Base-by-base conservation (phyloP, 1,140 invertebrate genomes). In the Nebria ingens region DNA sequence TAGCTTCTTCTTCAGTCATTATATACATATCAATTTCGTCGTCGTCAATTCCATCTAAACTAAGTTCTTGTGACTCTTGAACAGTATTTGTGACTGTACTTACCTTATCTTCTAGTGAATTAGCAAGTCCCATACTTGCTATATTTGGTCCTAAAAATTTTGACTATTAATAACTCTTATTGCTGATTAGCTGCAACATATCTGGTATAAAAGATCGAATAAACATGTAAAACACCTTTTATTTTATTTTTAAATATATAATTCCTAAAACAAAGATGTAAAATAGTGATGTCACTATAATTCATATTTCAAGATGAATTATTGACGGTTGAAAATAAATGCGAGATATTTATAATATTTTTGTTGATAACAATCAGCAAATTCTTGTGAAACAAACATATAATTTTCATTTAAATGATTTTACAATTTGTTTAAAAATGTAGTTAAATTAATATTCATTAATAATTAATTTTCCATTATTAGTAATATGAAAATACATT, bases 21-120 rank as follows among this genome's bases (percentile, higher is more conserved):
- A 97, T 89, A 62, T 95, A 89, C 51, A 80, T 81, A 66, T 92
- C 85, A 12, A 97, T 76, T 75, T 97, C 94, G 19, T 84, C 81
- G 63, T 95, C 90, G 64, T 94, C 91, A 20, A 94, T 79, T 50
- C 85, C 91, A 51, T 82, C 81, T 3, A 93, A 72, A 63, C 86
- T 77, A n/a, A 95, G 71, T 15, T 70, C 63, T 51, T 61, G 42
- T 55, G 63, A 55, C 38, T 67, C 63, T 53, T 64, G 59, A 22
- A 63, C 71, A 65, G 62, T 66, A 63, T 61, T 56, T 49, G 42
- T 59, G 11, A 56, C 40, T 2, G 53, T 56, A 51, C 67, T 67
- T 1, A 59, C 61, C 1, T 63, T 65, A 53, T 71, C 69, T 9
- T 71, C 64, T 2, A 70, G 45, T 15, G 68, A 68, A 56, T 61